These are phyloP conservation scores for Mionectes olivaceus DNA, from an alignment of 2,797 vertebrate genomes.

Conservation along the genomic window DNA sequence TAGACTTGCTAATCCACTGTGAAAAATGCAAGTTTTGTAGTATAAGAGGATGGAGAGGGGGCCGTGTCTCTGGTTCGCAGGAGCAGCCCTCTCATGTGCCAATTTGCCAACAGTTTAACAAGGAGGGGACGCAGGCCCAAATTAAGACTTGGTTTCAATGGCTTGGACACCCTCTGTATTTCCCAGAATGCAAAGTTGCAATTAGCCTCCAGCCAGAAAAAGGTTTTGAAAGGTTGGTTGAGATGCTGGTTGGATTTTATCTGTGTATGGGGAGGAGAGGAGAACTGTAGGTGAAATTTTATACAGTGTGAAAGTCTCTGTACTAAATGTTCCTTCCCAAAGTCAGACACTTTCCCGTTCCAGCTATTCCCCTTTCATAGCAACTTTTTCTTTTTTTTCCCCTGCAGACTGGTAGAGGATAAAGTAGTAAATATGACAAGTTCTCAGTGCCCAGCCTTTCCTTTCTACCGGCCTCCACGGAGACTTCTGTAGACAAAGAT, in stretches of 20 bases:
- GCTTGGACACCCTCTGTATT: neutral
- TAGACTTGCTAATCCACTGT: constrained; percentile 76
- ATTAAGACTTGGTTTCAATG: constrained; percentile 18
- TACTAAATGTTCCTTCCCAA: constrained; percentile 37
- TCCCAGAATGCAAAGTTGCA: constrained; percentile 46
- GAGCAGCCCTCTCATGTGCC: constrained; percentile 8
- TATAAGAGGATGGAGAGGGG: neutral
- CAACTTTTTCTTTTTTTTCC: neutral
- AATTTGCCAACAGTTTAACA: constrained; percentile 34
- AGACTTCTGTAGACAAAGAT: constrained; percentile 13
- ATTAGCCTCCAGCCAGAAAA: constrained; percentile 53
- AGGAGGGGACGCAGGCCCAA: neutral
- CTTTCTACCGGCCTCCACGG: neutral
- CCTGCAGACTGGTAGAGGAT: constrained; percentile 12
- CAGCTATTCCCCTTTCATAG: constrained; percentile 15
- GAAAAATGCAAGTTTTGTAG: constrained; percentile 72
- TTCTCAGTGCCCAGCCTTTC: neutral
- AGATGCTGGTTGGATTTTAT: neutral
- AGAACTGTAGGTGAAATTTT: constrained; percentile 8
- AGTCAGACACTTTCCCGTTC: neutral
- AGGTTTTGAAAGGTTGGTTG: constrained; percentile 19
- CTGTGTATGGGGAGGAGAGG: neutral
- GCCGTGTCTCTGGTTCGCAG: neutral
- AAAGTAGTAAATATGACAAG: constrained; percentile 21
- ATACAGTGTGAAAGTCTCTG: constrained; percentile 1